These are phyloP conservation scores for Dynastes tityus DNA, from an alignment of 2,888 invertebrate genomes.

Conservation along the genomic window DNA sequence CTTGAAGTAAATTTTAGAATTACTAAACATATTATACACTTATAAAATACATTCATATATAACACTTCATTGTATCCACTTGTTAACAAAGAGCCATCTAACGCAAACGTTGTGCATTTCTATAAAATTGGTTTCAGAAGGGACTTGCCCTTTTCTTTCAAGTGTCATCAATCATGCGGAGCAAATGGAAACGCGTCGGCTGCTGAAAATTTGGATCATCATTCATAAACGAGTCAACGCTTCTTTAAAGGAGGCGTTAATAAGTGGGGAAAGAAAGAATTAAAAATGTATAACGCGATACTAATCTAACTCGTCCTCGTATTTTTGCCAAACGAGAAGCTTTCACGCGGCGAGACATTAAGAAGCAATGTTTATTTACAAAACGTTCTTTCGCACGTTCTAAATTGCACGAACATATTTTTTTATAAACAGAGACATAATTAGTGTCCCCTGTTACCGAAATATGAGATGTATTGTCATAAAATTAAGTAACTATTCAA, in stretches of 20 bases:
- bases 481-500: too few species aligned
- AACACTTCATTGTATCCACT: too few species aligned
- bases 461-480: too few species aligned
- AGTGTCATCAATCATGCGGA: conserved; percentile 23
- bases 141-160: background rate
- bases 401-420: too few species aligned
- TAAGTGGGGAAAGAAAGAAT: conserved; percentile 22
- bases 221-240: conserved; percentile 33
- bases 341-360: background rate
- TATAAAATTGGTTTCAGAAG: background rate
- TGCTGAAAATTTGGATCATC: conserved; percentile 35
- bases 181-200: conserved; percentile 24
- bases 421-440: too few species aligned
- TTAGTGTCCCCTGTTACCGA: too few species aligned
- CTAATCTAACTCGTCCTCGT: conserved; percentile 12
- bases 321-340: background rate
- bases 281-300: conserved; percentile 22
- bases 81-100: background rate
- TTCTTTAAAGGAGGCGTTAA: conserved; percentile 27
- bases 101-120: background rate
- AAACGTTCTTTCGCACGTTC: too few species aligned
- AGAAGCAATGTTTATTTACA: background rate
- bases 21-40: too few species aligned
- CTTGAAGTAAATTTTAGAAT: too few species aligned
- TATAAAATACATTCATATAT: too few species aligned